A percentile compares a stretch with the other conserved stretches of the same genome.
These are phyloP conservation scores for Erebia epiphron DNA, from an alignment of 2,888 invertebrate genomes.

Conservation along the genomic window DNA sequence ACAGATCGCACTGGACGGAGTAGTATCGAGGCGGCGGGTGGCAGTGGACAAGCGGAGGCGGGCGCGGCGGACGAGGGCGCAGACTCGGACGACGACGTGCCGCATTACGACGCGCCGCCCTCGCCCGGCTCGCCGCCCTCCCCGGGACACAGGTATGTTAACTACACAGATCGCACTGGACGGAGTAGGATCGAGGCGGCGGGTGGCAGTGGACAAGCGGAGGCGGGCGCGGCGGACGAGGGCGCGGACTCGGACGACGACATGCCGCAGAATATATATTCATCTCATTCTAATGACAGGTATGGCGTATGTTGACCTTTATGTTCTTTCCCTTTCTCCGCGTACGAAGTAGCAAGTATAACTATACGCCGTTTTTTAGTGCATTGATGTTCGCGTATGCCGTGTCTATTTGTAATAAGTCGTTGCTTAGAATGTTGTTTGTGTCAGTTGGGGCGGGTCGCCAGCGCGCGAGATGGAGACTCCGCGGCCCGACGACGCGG, in stretches of 20 bases:
- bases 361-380: no score
- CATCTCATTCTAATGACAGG: no score
- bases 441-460: slow-evolving; percentile 85
- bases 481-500: slow-evolving; percentile 54
- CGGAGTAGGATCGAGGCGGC: slow-evolving; percentile 63
- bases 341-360: no score
- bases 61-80: slow-evolving; percentile 68
- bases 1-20: slow-evolving; percentile 49
- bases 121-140: slow-evolving; percentile 85
- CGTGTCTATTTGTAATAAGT: no score
- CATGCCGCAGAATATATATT: no score
- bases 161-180: no score
- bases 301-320: no score
- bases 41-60: slow-evolving; percentile 54
- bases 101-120: slow-evolving; percentile 88
- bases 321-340: no score
- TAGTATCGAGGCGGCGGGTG: slow-evolving; percentile 67
- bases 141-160: slow-evolving; percentile 84
- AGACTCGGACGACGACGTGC: slow-evolving; percentile 89
- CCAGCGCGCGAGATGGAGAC: slow-evolving; percentile 56
- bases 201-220: slow-evolving; percentile 58
- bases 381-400: no score
- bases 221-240: slow-evolving; percentile 53
- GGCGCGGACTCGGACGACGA: slow-evolving; percentile 88
- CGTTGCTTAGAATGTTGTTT: no score